phyloP scores from a whole-genome alignment of 2,888 invertebrate species.

The Drosophila kokeensis region DNA sequence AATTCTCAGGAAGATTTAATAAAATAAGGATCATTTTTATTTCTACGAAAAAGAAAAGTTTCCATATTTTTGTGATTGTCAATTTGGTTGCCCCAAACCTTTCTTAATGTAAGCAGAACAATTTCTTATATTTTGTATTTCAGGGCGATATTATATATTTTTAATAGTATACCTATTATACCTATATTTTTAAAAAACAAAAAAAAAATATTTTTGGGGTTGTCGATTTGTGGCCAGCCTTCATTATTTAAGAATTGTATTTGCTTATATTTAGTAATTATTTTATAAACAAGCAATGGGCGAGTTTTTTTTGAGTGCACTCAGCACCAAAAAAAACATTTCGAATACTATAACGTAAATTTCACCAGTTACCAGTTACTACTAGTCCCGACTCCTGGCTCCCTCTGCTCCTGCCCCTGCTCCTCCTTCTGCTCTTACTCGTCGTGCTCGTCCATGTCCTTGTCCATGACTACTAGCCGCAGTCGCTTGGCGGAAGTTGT shows the following conservation, averaged over 20 bases:
- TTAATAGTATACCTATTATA: too few species aligned
- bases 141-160: too few species aligned
- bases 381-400: not conserved
- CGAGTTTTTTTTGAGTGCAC: slow-evolving; percentile 5
- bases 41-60: not conserved
- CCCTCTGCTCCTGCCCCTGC: not conserved
- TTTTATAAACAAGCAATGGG: not conserved
- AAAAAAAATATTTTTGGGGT: too few species aligned
- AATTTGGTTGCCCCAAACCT: not conserved
- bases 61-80: not conserved
- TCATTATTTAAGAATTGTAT: not conserved
- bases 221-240: not conserved
- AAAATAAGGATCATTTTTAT: not conserved
- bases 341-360: slow-evolving; percentile 44
- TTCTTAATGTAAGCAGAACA: too few species aligned
- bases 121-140: not conserved
- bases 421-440: not conserved
- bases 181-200: too few species aligned
- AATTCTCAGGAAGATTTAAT: not conserved
- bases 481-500: slow-evolving; percentile 79
- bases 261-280: not conserved
- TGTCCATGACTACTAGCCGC: slow-evolving; percentile 37
- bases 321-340: slow-evolving; percentile 41
- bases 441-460: not conserved
- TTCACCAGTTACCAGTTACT: slow-evolving; percentile 51